Evolutionary conservation across 2,113 vertebrate species (phyloP).

Genomic region (Saguinus midas): DNA sequence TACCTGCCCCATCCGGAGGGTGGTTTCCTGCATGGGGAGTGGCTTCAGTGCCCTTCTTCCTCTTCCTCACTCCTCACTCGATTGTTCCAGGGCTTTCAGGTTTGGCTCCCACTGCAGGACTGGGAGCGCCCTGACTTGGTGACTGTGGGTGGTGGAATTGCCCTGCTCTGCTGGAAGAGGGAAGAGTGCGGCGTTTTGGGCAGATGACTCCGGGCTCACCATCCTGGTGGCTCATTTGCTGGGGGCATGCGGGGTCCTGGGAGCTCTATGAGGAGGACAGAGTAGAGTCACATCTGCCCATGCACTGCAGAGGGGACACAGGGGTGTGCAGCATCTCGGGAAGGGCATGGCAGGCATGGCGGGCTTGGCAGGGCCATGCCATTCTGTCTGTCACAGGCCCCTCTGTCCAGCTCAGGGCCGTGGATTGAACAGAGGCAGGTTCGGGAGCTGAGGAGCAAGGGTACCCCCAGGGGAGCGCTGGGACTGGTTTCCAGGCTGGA

Average conservation of each 20-base stretch:
- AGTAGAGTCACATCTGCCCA: not conserved
- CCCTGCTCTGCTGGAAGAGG: not conserved
- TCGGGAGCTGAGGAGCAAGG: not conserved
- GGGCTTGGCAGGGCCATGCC: not conserved
- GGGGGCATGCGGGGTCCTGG: not conserved
- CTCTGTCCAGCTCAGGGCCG: not conserved
- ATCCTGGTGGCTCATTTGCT: not conserved
- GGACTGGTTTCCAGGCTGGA: not conserved
- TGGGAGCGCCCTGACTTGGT: accelerated
- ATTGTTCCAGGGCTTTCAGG: not conserved
- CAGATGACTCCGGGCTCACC: accelerated
- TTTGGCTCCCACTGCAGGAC: not conserved
- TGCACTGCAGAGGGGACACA: accelerated
- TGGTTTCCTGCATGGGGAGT: not conserved
- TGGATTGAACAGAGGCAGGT: not conserved
- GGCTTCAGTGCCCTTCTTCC: accelerated
- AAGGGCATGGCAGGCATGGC: accelerated
- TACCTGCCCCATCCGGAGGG: too few relatives aligned
- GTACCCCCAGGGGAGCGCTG: too few relatives aligned
- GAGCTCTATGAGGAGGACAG: not conserved
- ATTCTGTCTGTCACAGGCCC: accelerated
- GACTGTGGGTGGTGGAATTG: too few relatives aligned
- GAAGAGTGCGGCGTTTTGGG: not conserved
- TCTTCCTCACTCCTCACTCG: accelerated
- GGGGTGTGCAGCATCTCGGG: not conserved